Evolutionary conservation across 1,140 invertebrate species (phyloP).

Genomic region (Temnothorax nylanderi): DNA sequence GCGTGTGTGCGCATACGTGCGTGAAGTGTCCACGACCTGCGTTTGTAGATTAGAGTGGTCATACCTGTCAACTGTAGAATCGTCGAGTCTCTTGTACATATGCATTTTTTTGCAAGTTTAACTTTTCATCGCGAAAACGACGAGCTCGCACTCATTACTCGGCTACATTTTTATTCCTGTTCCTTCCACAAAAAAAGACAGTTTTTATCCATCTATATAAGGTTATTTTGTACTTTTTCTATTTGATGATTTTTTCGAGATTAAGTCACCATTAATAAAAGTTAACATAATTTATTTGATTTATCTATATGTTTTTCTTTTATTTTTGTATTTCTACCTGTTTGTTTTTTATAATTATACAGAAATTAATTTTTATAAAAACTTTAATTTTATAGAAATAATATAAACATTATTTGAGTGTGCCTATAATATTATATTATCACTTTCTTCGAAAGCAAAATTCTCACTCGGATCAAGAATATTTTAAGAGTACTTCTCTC

Average conservation of each 20-base stretch:
- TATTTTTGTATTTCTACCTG: not conserved
- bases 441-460: not conserved
- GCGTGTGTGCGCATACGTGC: not conserved
- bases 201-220: not conserved
- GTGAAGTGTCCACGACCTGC: slow-evolving; percentile 37
- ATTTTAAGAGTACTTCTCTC: not conserved
- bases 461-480: not conserved
- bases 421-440: not conserved
- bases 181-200: not conserved
- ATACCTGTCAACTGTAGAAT: slow-evolving; percentile 24
- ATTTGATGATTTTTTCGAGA: not conserved
- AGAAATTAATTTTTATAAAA: not conserved
- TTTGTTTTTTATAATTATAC: not conserved
- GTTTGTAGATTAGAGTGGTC: slow-evolving; percentile 62
- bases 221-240: slow-evolving; percentile 4
- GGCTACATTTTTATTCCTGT: slow-evolving; percentile 8
- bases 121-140: slow-evolving; percentile 33
- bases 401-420: not conserved
- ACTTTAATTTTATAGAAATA: not conserved
- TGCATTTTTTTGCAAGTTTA: slow-evolving; percentile 27
- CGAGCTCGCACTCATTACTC: slow-evolving; percentile 6
- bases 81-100: slow-evolving; percentile 23
- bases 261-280: not conserved
- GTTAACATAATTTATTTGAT: not conserved
- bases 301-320: not conserved